Evolutionary conservation across 2,113 vertebrate genomes (phyloP), one percentile per base, ranked within the genome.

Genomic region (Pterocles gutturalis): DNA sequence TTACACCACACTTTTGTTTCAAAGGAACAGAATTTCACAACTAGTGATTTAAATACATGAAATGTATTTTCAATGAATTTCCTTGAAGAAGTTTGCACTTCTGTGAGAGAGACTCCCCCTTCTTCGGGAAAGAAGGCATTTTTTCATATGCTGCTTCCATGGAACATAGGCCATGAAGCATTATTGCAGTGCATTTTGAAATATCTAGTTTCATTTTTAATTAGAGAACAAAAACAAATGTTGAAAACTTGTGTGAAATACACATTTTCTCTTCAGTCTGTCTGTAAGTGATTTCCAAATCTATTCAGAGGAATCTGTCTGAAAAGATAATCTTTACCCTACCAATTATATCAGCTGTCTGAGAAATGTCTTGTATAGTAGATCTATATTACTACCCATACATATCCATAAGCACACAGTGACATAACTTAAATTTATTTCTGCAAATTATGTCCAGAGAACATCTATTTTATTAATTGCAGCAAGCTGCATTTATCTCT

Each of bases 401-500:
- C 24, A 36, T 29, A 36, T 45, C 34, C 15, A 67, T 80, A 34
- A 79, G 12, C 10, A 16, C 28, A 55, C 4, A 84, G 48, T 48
- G 64, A 46, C 0, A 2, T 38, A 84, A 60, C 41, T 70, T 61
- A 48, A 17, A 66, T 67, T 78, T 75, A 67, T 94, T 87, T 89
- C 43, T 82, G 38, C n/a, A 89, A 90, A 60, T 75, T 45, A 21
- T 2, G 1, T 73, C 55, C 20, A 24, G 13, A 70, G 31, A 72
- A 55, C 15, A 71, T 11, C 13, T 62, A 70, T 83, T 95, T 89
- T 54, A 58, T 92, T 95, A 91, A 84, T 84, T 83, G n/a, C 22
- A 78, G 11, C 7, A 54, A 87, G 41, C 8, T 73, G 17, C 49
- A 84, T 75, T 90, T 91, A 49, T 64, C 53, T 84, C 70, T 92